Conservation (phyloP, 2,797 vertebrate species). For the Sternarchorhynchus goeldii region DNA sequence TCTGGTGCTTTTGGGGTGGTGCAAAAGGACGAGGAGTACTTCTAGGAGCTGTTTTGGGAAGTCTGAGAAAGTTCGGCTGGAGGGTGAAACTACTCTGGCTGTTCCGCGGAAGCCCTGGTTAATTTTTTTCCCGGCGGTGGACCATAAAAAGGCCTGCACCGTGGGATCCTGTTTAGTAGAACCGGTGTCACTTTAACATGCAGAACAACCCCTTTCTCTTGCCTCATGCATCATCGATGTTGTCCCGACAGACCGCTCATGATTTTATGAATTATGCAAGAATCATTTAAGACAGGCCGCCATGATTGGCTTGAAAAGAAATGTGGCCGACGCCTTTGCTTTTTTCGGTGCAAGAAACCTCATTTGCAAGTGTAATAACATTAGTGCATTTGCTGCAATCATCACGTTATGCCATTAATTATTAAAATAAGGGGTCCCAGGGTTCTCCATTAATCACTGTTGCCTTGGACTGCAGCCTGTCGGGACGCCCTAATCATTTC, state of each 20-base stretch:
- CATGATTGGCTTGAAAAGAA: conserved; percentile 50
- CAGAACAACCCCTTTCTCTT: conserved; percentile 4
- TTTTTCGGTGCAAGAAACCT: conserved; percentile 40
- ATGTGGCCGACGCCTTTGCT: conserved; percentile 31
- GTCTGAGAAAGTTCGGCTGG: background rate
- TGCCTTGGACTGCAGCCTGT: conserved; percentile 52
- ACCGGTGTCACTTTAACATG: conserved; percentile 26
- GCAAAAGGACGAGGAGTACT: background rate
- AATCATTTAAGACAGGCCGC: conserved; percentile 45
- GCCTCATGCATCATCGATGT: conserved; percentile 31
- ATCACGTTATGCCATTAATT: conserved; percentile 57
- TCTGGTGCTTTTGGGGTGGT: conserved; percentile 61
- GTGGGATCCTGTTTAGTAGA: background rate
- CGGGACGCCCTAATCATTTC: conserved; percentile 51
- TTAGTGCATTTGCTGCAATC: conserved; percentile 56
- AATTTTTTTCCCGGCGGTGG: background rate
- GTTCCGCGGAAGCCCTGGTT: background rate
- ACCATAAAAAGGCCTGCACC: background rate
- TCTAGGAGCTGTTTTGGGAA: background rate
- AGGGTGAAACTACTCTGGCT: background rate
- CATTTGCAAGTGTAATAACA: conserved; percentile 58
- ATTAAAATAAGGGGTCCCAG: conserved; percentile 49
- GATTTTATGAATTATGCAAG: conserved; percentile 53
- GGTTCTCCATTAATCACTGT: conserved; percentile 56
- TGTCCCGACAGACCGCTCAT: conserved; percentile 33